Evolutionary conservation across 2,888 invertebrate species (phyloP), one percentile per base, ranked within the genome.

Genomic region (Amphipoea lucens): DNA sequence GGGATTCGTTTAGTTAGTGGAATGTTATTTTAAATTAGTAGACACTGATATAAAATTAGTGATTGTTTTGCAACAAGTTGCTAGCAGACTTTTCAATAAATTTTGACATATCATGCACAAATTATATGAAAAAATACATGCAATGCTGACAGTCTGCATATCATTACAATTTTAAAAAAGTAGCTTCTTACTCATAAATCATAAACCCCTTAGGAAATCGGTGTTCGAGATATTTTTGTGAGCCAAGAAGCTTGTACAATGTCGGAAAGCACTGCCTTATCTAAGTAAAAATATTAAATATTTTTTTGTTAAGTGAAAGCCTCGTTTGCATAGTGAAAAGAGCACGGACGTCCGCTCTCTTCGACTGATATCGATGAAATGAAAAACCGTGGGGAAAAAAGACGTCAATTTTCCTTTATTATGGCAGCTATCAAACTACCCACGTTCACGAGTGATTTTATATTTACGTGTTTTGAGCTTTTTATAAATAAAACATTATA

Each of bases 261-360:
- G 82, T 93, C 91, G 93, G 91, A 92, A 94, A 95, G 94, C 96
- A 97, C 96, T 97, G 96, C 96, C 96, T 96, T 96, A 96, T 93
- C 91, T 96, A 96, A 95, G 95, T 95, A 94, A 92, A 90, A 84
- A 88, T 87, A 90, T 87, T 90, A 75, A 82, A 77, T 84, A 78
- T 85, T 93, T 93, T 60, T 92, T 90, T 91, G 92, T 93, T 93
- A 92, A 91, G 92, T 92, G 90, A 92, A 91, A 87, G 91, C 89
- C 89, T 93, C 88, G 88, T 89, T 89, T 88, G 91, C 91, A 91
- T 90, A 86, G 86, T 88, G 90, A 83, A 86, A 84, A 88, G 87
- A 86, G 87, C 86, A 88, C 87, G 91, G 90, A 93, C 93, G 93
- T 94, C 93, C 90, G 91, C 90, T 91, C 93, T 88, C 91, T 90